Evolutionary conservation across 2,888 invertebrate genomes (phyloP).

Genomic region (Minunthozetes semirufus): DNA sequence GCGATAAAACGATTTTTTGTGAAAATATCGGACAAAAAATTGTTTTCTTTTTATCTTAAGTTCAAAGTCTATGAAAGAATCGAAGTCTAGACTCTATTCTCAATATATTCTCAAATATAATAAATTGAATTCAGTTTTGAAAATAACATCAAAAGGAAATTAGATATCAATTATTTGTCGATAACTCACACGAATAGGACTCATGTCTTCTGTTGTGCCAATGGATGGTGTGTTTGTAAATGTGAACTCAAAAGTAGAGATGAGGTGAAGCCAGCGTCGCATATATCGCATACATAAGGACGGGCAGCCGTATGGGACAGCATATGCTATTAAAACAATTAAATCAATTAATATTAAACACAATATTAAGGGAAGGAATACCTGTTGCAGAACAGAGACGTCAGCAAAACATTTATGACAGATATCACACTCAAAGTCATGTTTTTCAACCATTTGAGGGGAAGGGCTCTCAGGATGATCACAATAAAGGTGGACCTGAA

Average conservation of each 20-base stretch:
- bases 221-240: constrained; percentile 47
- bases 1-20: background rate
- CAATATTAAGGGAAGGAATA: background rate
- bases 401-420: constrained; percentile 24
- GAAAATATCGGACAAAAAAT: background rate
- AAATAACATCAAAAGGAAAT: background rate
- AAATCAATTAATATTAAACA: background rate
- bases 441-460: background rate
- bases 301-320: constrained; percentile 50
- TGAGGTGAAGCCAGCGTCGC: constrained; percentile 54
- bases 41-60: background rate
- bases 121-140: background rate
- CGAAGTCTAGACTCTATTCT: background rate
- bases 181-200: background rate
- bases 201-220: constrained; percentile 6
- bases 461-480: constrained; percentile 43
- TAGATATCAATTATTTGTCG: background rate
- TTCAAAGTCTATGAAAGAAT: background rate
- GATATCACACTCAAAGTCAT: constrained; percentile 31
- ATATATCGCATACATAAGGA: constrained; percentile 52
- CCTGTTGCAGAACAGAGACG: background rate
- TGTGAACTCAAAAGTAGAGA: constrained; percentile 49
- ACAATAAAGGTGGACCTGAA: constrained; percentile 45
- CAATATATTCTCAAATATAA: background rate
- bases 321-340: constrained; percentile 46